phyloP scores from a whole-genome alignment of 2,888 invertebrate species.

The Amiota minor region DNA sequence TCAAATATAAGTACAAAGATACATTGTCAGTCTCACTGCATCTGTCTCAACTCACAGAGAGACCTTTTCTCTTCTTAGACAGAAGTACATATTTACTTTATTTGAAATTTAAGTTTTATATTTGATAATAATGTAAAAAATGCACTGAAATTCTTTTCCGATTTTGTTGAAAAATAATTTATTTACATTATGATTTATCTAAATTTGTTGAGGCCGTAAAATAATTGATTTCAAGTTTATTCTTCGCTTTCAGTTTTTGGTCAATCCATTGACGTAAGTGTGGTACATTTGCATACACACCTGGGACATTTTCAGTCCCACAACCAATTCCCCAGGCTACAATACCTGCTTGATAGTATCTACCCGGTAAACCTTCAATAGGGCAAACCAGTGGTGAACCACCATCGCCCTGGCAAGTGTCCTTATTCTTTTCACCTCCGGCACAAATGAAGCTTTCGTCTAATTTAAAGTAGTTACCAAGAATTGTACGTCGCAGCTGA shows the following conservation, averaged over 20 bases:
- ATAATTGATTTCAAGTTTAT: slow-evolving; percentile 16
- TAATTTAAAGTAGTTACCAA: slow-evolving; percentile 80
- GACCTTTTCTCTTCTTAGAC: no score
- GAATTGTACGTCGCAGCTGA: slow-evolving; percentile 40
- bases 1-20: no score
- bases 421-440: slow-evolving; percentile 81
- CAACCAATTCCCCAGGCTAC: slow-evolving; percentile 91
- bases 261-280: slow-evolving; percentile 82
- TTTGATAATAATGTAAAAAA: not conserved
- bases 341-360: slow-evolving; percentile 76
- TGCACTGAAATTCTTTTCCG: no score
- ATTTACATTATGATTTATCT: no score
- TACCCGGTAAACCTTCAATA: slow-evolving; percentile 68
- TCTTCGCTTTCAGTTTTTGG: slow-evolving; percentile 70
- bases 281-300: slow-evolving; percentile 83
- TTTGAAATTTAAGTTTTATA: slow-evolving; percentile 14
- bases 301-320: slow-evolving; percentile 79
- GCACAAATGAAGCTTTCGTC: slow-evolving; percentile 85
- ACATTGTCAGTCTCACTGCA: no score
- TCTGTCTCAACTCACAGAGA: no score
- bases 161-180: no score
- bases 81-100: not conserved
- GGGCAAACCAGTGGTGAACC: slow-evolving; percentile 87
- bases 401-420: slow-evolving; percentile 85
- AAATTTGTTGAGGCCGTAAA: no score